Conservation (phyloP, 2,888 invertebrate species). For the Epicampocera succincta region DNA sequence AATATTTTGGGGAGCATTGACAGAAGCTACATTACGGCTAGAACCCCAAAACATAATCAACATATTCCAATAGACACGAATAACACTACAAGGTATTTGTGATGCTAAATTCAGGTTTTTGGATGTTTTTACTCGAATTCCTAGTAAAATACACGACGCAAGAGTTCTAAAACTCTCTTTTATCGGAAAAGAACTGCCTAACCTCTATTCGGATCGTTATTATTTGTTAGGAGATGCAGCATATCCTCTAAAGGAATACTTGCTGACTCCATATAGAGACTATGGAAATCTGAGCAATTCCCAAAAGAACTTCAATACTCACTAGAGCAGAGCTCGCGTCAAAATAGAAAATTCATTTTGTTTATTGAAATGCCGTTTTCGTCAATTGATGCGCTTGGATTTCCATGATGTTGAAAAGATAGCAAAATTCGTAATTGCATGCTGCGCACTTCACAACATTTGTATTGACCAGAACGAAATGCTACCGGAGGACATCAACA, state of each 20-base stretch:
- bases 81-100: too few species aligned
- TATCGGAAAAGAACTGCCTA: background rate
- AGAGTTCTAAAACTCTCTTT: background rate
- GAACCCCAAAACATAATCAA: too few species aligned
- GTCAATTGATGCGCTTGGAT: too few species aligned
- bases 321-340: slow-evolving; percentile 71
- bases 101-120: too few species aligned
- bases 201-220: background rate
- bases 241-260: background rate
- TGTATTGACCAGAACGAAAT: slow-evolving; percentile 70
- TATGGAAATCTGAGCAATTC: background rate
- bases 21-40: slow-evolving; percentile 43
- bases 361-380: slow-evolving; percentile 72
- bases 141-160: too few species aligned
- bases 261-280: background rate
- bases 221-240: too few species aligned
- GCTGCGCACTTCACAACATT: too few species aligned
- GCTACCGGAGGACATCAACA: background rate
- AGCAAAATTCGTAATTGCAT: slow-evolving; percentile 72
- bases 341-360: slow-evolving; percentile 76
- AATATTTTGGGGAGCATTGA: slow-evolving; percentile 59
- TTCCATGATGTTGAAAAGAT: slow-evolving; percentile 57
- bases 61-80: too few species aligned
- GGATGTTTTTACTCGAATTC: too few species aligned
- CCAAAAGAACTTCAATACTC: too few species aligned